These are phyloP conservation scores for Microctonus hyperodae DNA, from an alignment of 2,888 invertebrate genomes.

Conservation along the genomic window DNA sequence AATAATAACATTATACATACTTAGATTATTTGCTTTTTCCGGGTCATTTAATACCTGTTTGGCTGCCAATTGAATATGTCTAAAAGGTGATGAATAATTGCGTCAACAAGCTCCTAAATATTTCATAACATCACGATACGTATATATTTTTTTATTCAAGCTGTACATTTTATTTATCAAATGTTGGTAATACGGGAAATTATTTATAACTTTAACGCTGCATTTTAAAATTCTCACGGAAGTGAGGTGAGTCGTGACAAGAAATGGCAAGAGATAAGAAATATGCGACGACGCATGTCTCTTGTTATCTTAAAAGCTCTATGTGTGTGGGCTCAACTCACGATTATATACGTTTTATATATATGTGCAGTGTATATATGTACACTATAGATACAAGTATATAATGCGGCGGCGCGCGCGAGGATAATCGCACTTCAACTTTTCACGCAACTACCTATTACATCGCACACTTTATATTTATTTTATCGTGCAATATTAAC, in stretches of 20 bases:
- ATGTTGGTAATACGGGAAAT: neutral
- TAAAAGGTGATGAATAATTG: neutral
- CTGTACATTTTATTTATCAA: too few relatives aligned
- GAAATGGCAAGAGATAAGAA: constrained; percentile 18
- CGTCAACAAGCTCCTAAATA: too few relatives aligned
- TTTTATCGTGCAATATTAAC: neutral
- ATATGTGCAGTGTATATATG: neutral
- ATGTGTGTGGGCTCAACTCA: constrained; percentile 20
- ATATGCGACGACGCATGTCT: neutral
- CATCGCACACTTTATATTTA: neutral
- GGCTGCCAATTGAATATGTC: neutral
- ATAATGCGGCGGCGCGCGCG: neutral
- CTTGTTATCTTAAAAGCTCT: neutral
- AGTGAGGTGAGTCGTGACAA: constrained; percentile 23
- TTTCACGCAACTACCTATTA: constrained; percentile 27
- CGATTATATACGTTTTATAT: constrained; percentile 1
- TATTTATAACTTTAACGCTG: neutral
- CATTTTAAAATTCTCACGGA: constrained; percentile 27
- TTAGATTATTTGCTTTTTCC: neutral
- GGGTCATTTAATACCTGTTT: constrained; percentile 17
- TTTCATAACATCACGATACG: too few relatives aligned
- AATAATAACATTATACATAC: neutral
- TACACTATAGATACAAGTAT: neutral
- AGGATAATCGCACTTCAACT: constrained; percentile 6
- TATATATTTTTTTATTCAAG: too few relatives aligned